Evolutionary conservation across 1,140 invertebrate species (phyloP).

Genomic region (Adelges cooleyi): DNA sequence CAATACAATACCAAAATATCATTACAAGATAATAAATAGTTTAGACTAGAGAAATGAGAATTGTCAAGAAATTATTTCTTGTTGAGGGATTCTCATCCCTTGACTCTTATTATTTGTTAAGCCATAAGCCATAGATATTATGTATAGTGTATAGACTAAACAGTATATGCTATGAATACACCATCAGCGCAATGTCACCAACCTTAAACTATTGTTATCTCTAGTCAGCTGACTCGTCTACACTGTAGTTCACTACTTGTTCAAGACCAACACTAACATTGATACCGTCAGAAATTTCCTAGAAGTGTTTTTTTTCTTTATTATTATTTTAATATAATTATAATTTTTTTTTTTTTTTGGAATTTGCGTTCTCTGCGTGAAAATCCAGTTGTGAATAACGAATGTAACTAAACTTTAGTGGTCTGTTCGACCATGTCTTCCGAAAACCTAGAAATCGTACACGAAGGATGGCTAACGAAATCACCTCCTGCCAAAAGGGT

Average conservation of each 20-base stretch:
- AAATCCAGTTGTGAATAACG: not conserved
- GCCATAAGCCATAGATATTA: too few relatives aligned
- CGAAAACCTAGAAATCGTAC: constrained; percentile 47
- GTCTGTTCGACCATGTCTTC: constrained; percentile 50
- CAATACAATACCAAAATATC: too few relatives aligned
- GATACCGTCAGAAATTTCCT: constrained; percentile 8
- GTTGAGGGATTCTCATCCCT: too few relatives aligned
- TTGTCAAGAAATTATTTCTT: too few relatives aligned
- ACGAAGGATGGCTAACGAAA: constrained; percentile 84
- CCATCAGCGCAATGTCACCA: too few relatives aligned
- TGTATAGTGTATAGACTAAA: too few relatives aligned
- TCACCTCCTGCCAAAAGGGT: constrained; percentile 78
- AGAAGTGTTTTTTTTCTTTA: constrained; percentile 13
- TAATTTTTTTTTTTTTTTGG: constrained; percentile 8
- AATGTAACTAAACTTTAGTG: constrained; percentile 71
- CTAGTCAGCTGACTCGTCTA: not conserved
- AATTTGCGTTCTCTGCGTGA: constrained; percentile 5
- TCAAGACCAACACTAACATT: constrained; percentile 1
- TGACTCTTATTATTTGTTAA: too few relatives aligned
- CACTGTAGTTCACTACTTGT: not conserved
- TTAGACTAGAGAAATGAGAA: too few relatives aligned
- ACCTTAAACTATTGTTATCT: not conserved
- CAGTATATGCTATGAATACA: too few relatives aligned
- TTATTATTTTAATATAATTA: not conserved
- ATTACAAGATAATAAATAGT: too few relatives aligned